Conservation (phyloP, 2,113 vertebrate genomes). For the Hippopotamus amphibius region DNA sequence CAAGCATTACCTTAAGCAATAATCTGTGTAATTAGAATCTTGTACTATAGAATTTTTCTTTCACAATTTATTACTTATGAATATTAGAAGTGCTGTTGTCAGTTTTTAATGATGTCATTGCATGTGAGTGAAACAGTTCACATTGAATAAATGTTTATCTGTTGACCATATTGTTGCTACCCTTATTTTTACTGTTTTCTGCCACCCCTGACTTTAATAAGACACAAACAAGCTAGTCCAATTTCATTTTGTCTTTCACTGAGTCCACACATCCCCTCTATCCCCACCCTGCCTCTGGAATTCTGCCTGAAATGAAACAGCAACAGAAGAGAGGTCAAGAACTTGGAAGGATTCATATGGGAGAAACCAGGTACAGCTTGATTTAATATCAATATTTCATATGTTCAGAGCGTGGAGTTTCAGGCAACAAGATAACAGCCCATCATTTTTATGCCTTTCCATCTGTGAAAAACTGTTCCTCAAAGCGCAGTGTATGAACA, state of each 20-base stretch:
- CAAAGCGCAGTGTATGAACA: constrained; percentile 83
- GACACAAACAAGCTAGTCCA: constrained; percentile 46
- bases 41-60: constrained; percentile 67
- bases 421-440: constrained; percentile 87
- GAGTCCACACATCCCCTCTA: background rate
- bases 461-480: constrained; percentile 89
- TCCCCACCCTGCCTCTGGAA: constrained; percentile 67
- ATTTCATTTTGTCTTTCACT: constrained; percentile 77
- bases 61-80: constrained; percentile 66
- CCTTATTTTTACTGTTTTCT: constrained; percentile 65
- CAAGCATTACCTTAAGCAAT: background rate
- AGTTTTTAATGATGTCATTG: constrained; percentile 45
- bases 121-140: constrained; percentile 73
- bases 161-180: constrained; percentile 33
- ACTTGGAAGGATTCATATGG: constrained; percentile 84
- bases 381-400: constrained; percentile 89
- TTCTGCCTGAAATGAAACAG: constrained; percentile 87
- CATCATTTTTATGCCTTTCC: constrained; percentile 88
- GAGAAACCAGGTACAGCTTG: constrained; percentile 87
- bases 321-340: constrained; percentile 85
- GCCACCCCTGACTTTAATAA: constrained; percentile 55
- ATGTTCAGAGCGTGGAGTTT: constrained; percentile 85
- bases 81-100: constrained; percentile 71
- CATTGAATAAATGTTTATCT: constrained; percentile 65
- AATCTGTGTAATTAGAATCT: constrained; percentile 63